Percentiles rank a stretch among this genome's conserved stretches.
Evolutionary conservation across 2,888 invertebrate species (phyloP).

Genomic region (Ommatoiulus sabulosus): DNA sequence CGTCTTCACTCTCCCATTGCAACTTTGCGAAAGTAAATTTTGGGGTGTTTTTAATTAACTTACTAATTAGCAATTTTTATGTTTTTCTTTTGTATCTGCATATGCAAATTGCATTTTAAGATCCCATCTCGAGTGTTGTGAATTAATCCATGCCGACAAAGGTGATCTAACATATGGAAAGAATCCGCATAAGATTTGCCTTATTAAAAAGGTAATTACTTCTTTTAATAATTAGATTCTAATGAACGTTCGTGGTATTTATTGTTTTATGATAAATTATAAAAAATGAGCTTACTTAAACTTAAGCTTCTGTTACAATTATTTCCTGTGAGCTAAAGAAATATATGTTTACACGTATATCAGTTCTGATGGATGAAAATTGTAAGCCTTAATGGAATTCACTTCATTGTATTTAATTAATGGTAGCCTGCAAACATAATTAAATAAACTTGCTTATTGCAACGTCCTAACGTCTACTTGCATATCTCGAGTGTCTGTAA

Average conservation of each 20-base stretch:
- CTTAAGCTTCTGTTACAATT: background rate
- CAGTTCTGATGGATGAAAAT: background rate
- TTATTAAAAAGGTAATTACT: conserved; percentile 47
- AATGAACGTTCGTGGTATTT: conserved; percentile 32
- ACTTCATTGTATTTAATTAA: background rate
- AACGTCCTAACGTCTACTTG: background rate
- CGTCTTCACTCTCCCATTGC: background rate
- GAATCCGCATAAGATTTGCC: conserved; percentile 41
- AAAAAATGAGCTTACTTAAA: background rate
- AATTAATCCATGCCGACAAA: conserved; percentile 42
- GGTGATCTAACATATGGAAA: conserved; percentile 48
- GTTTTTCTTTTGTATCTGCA: conserved; percentile 35
- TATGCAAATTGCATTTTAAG: conserved; percentile 41
- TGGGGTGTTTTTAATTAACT: conserved; percentile 39
- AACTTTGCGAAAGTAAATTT: conserved; percentile 37
- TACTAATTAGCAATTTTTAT: conserved; percentile 29
- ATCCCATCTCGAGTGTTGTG: conserved; percentile 13
- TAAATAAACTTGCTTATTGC: background rate
- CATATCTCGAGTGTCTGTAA: background rate
- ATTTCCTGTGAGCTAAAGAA: background rate
- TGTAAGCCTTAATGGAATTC: background rate
- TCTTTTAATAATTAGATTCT: conserved; percentile 44
- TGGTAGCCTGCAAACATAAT: background rate
- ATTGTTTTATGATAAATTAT: conserved; percentile 38
- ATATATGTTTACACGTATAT: background rate